Base-by-base conservation (phyloP, 2,797 vertebrate species). In the Etheostoma perlongum region DNA sequence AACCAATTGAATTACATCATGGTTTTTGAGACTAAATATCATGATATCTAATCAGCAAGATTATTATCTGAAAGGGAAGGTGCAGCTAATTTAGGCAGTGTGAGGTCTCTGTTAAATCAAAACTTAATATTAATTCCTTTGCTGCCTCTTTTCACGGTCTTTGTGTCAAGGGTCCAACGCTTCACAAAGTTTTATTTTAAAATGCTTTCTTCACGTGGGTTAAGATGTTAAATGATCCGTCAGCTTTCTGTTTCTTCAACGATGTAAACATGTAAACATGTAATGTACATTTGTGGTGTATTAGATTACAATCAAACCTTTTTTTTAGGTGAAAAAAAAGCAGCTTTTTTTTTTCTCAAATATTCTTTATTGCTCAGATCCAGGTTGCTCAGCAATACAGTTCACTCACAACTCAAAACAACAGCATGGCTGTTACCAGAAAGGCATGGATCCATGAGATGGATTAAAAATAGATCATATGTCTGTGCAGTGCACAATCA, bases 331-430 rank as follows among this genome's bases (percentile, higher is more conserved):
- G 55, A 40, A 76, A 71, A 71, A 61, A n/a, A 13, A 61, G 72
- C 15, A 10, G 5, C 0, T 42, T 69, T 74, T 66, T 85, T 93
- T 91, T 53, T 85, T 92, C 91, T 91, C 90, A 92, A 93, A 93
- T 93, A 88, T 87, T 94, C 90, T 94, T 96, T 95, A 96, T 96
- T 96, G 94, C 95, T 96, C 93, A 93, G 93, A 94, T 95, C 94
- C 94, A 94, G 93, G 93, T 95, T 94, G 93, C 93, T 95, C 93
- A 93, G 91, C 94, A 94, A 94, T 95, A 95, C 92, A 94, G 91
- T 94, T 94, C 92, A 94, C 89, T 94, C 93, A 93, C 90, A 93
- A 92, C 92, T 95, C 88, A 94, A 94, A 93, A 94, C 87, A 90
- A 92, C 88, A 92, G 91, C 86, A 86, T 90, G 91, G 90, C 91